Evolutionary conservation across 2,797 vertebrate species (phyloP).

Genomic region (Melanotaenia pygmaea): DNA sequence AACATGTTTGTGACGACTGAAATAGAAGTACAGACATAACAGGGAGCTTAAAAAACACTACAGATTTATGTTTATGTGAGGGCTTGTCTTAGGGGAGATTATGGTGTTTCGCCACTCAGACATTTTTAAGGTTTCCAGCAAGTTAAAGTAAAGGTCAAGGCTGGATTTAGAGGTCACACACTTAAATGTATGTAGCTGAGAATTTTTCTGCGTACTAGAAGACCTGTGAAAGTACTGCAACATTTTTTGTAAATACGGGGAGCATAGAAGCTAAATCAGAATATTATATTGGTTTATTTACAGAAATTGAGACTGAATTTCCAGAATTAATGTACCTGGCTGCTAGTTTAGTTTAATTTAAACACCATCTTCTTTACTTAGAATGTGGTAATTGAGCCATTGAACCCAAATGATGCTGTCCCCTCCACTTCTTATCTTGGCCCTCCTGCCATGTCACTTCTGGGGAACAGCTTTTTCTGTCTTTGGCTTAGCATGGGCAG

Average conservation of each 20-base stretch:
- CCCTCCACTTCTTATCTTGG: conserved; percentile 59
- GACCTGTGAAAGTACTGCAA: conserved; percentile 2
- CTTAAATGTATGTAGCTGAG: conserved; percentile 5
- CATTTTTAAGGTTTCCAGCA: conserved; percentile 53
- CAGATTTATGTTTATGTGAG: conserved; percentile 73
- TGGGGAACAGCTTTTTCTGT: conserved; percentile 73
- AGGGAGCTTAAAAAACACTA: conserved; percentile 71
- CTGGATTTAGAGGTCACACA: conserved; percentile 20
- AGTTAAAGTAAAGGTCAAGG: conserved; percentile 55
- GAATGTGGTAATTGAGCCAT: conserved; percentile 51
- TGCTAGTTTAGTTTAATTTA: conserved; percentile 45
- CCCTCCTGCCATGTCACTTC: conserved; percentile 68
- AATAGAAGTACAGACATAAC: conserved; percentile 76
- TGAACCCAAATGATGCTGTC: conserved; percentile 47
- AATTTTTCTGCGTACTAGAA: background rate
- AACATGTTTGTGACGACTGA: conserved; percentile 75
- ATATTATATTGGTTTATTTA: conserved; percentile 17
- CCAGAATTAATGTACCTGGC: conserved; percentile 28
- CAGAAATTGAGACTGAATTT: conserved; percentile 23
- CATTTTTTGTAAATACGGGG: conserved; percentile 12
- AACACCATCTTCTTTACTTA: conserved; percentile 52
- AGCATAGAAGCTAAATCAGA: conserved; percentile 12
- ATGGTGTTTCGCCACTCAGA: conserved; percentile 52
- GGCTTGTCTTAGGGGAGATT: conserved; percentile 57
- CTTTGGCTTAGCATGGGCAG: conserved; percentile 60